These are phyloP conservation scores for Drosophila nr. fundita DNA, from an alignment of 2,888 invertebrate genomes.

Conservation along the genomic window DNA sequence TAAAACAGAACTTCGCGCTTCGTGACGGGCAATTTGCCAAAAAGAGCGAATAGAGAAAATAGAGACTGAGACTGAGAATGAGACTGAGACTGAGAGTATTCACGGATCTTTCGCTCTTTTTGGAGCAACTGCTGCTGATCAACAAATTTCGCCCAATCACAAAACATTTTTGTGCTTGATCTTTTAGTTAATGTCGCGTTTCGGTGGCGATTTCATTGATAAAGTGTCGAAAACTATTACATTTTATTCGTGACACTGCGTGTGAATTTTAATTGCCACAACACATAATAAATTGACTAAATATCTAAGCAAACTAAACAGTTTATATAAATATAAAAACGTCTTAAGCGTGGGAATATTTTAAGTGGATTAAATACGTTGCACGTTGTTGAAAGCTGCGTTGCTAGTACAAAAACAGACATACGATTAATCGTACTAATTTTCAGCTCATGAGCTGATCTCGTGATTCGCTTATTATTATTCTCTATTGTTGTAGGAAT, in stretches of 20 bases:
- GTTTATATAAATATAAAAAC: neutral
- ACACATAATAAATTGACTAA: conserved; percentile 23
- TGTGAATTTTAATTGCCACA: conserved; percentile 32
- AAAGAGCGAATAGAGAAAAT: conserved; percentile 15
- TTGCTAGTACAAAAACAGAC: conserved; percentile 9
- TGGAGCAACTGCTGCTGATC: conserved; percentile 24
- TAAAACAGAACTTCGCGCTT: conserved; percentile 55
- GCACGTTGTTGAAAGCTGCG: conserved; percentile 9
- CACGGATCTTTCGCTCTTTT: conserved; percentile 11
- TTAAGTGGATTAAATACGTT: conserved; percentile 13
- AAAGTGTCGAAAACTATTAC: conserved; percentile 47
- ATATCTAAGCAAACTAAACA: conserved; percentile 3
- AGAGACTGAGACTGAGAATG: neutral
- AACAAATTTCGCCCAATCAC: conserved; percentile 38
- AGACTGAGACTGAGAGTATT: conserved; percentile 8
- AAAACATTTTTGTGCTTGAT: conserved; percentile 51
- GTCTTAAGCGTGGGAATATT: neutral
- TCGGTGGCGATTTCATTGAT: conserved; percentile 64
- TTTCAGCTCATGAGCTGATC: conserved; percentile 44
- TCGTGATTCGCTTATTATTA: conserved; percentile 48
- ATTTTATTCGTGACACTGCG: conserved; percentile 16
- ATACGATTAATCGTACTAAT: conserved; percentile 19
- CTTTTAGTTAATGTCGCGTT: conserved; percentile 74
- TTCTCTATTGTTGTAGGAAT: neutral
- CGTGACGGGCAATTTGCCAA: conserved; percentile 62